A percentile compares a stretch with the other conserved stretches of the same genome.
Evolutionary conservation across 92 coral and sea anemone species (phyloP).

Genomic region (Siderastrea siderea): DNA sequence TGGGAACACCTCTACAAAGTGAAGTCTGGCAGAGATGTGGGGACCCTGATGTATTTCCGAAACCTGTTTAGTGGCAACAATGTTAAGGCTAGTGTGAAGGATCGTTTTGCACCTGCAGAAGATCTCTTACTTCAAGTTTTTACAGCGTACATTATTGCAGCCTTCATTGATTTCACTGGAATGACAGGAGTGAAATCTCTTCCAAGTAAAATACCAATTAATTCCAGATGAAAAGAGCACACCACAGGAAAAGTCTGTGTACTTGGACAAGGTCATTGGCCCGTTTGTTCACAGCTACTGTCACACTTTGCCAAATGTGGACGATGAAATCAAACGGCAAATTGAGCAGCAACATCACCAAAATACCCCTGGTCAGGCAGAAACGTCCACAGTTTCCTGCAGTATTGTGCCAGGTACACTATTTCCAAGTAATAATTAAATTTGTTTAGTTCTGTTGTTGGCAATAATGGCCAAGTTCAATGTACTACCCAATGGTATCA

Average conservation of each 20-base stretch:
- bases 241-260: slow-evolving; percentile 4
- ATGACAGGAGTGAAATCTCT: slow-evolving; percentile 9
- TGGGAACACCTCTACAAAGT: slow-evolving; percentile 52
- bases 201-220: slow-evolving; percentile 30
- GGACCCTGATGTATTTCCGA: slow-evolving; percentile 46
- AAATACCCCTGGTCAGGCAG: no score
- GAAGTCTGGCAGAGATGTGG: slow-evolving; percentile 51
- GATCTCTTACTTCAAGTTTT: slow-evolving; percentile 39
- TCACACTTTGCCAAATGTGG: slow-evolving; percentile 11
- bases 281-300: slow-evolving; percentile 45
- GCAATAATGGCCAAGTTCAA: no score
- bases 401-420: no score
- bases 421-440: no score
- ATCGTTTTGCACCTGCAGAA: slow-evolving; percentile 56
- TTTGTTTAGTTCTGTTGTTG: no score
- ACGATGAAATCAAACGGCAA: background rate
- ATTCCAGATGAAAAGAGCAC: slow-evolving; percentile 2
- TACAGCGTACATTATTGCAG: slow-evolving; percentile 32
- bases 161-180: slow-evolving; percentile 49
- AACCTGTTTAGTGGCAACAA: slow-evolving; percentile 47
- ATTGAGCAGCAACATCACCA: slow-evolving; percentile 21
- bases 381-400: no score
- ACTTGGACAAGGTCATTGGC: slow-evolving; percentile 30
- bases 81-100: slow-evolving; percentile 47
- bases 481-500: no score